A percentile compares a stretch with the other conserved stretches of the same genome.
phyloP scores from a whole-genome alignment of 2,113 vertebrate genomes.

The western clawed frog (Xenopus tropicalis) region UCB_Xtro_10.0 CM004451.2:49576501-49577000 shows the following conservation, averaged over 20 bases:
- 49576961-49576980: constrained; percentile 43
- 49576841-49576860: constrained; percentile 37
- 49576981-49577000: constrained; percentile 28
- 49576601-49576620: no score
- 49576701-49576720: constrained; percentile 2
- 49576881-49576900: constrained; percentile 33
- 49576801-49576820: constrained; percentile 20
- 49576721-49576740: not conserved
- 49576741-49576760: constrained; percentile 9
- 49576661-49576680: no score
- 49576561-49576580: no score
- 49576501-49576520: no score
- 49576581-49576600: no score
- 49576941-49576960: constrained; percentile 43
- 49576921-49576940: constrained; percentile 35
- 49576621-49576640: no score
- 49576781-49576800: constrained; percentile 21
- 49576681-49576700: no score
- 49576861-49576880: constrained; percentile 42
- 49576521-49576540: no score
- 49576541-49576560: no score
- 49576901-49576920: constrained; percentile 34
- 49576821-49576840: constrained; percentile 27
- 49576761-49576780: constrained; percentile 26
- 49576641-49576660: no score